Conservation (phyloP, 2,888 invertebrate genomes). For the Drosophila paramelanica region DNA sequence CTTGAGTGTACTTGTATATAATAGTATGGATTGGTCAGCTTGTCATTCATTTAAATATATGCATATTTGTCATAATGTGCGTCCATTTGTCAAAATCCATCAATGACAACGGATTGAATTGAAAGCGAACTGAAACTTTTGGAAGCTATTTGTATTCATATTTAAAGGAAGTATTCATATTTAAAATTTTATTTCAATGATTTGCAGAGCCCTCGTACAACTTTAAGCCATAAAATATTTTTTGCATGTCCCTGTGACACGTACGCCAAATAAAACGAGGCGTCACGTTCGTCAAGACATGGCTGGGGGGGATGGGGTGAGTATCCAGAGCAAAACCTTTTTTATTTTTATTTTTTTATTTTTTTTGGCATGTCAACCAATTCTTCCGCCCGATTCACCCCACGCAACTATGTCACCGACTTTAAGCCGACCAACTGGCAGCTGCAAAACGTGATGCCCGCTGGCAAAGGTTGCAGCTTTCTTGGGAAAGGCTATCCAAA, state of each 20-base stretch:
- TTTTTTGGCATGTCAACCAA: slow-evolving; percentile 28
- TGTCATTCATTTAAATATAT: slow-evolving; percentile 45
- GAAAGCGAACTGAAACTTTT: slow-evolving; percentile 7
- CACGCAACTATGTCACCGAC: slow-evolving; percentile 28
- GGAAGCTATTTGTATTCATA: slow-evolving; percentile 16
- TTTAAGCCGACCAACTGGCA: slow-evolving; percentile 29
- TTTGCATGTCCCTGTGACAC: slow-evolving; percentile 52
- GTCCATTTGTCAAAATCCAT: slow-evolving; percentile 68
- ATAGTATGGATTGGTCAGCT: slow-evolving; percentile 28
- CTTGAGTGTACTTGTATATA: not conserved
- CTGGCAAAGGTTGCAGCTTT: not conserved
- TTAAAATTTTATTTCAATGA: slow-evolving; percentile 1
- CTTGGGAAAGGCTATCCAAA: too few species aligned
- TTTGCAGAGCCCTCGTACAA: not conserved
- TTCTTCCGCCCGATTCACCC: slow-evolving; percentile 4
- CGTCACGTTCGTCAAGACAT: slow-evolving; percentile 43
- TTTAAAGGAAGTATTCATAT: not conserved
- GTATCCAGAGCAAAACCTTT: slow-evolving; percentile 28
- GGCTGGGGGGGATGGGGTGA: not conserved
- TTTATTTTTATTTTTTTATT: slow-evolving; percentile 15
- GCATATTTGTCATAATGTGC: slow-evolving; percentile 59
- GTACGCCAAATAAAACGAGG: slow-evolving; percentile 62
- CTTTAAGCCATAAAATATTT: slow-evolving; percentile 15
- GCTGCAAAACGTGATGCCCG: slow-evolving; percentile 26
- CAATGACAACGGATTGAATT: slow-evolving; percentile 51